Base-by-base conservation (phyloP, 2,113 vertebrate genomes). In the Hystrix cristata region DNA sequence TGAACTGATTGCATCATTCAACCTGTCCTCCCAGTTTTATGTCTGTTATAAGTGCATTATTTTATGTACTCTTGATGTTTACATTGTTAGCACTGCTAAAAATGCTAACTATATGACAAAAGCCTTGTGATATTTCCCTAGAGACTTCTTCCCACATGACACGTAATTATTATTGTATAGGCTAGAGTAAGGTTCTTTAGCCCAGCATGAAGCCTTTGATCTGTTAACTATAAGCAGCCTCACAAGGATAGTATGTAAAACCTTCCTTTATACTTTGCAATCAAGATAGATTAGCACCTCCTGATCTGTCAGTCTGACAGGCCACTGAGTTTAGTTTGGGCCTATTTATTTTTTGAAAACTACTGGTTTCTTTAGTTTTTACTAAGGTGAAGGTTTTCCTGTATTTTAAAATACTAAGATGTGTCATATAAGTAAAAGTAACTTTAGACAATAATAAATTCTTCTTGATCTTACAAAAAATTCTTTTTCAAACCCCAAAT, bases 331-430 rank as follows among this genome's bases (percentile, higher is more conserved):
- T 87, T 93, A 78, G 65, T 76, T 93, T 76, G 67, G n/a, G 5
- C 4, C 23, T 87, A 18, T 86, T 74, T 72, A 93, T 65, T 95
- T 95, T 95, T 79, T 62, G 89, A 84, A 96, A 92, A 83, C 34
- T 2, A 10, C 11, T 87, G 9, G 1, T 72, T 86, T 94, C 8
- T 95, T 92, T 69, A 78, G 13, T 79, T 79, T 84, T 67, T 91
- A 74, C 4, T 62, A 69, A 95, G 65, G 43, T 74, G 57, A 84
- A 88, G 48, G 6, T 12, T 67, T 94, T 88, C 51, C 79, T 92
- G 1, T 91, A 74, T 90, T 93, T 94, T 95, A 91, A 97, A 76
- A 88, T 93, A 43, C 27, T 85, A 84, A 96, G 59, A 91, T 91
- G 57, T 31, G 3, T 80, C 62, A 72, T 59, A 90, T 53, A 74